Conservation (phyloP, 2,113 vertebrate genomes). For the Apistogramma diplotaenia region DNA sequence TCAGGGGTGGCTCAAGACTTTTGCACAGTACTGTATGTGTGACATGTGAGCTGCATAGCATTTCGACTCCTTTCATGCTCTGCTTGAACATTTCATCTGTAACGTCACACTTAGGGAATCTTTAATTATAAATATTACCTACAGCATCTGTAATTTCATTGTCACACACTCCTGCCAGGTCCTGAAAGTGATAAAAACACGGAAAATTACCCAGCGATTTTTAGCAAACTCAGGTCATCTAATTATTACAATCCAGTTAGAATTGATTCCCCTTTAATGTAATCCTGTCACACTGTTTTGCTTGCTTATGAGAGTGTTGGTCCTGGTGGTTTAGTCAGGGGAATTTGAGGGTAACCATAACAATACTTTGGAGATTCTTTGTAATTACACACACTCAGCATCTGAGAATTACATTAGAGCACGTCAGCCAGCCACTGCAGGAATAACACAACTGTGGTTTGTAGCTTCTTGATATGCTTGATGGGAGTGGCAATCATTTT, state of each 20-base stretch:
- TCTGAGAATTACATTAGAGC: not conserved
- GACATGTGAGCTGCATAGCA: not conserved
- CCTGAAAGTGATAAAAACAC: constrained; percentile 25
- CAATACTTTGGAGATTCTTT: constrained; percentile 16
- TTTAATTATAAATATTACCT: constrained; percentile 6
- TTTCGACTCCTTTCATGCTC: not conserved
- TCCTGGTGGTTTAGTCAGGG: constrained; percentile 7
- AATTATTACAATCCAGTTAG: constrained; percentile 39
- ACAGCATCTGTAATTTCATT: constrained; percentile 9
- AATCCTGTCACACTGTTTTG: constrained; percentile 12
- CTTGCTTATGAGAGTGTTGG: constrained; percentile 5
- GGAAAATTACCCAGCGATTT: constrained; percentile 25
- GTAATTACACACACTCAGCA: constrained; percentile 21
- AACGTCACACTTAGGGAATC: not conserved
- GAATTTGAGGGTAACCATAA: constrained; percentile 18
- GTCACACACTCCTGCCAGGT: not conserved
- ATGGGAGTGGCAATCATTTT: not conserved
- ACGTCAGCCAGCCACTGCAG: not conserved
- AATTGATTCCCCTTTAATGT: constrained; percentile 47
- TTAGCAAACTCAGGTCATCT: constrained; percentile 45
- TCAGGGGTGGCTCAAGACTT: not conserved
- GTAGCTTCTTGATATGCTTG: not conserved
- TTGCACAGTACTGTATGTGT: not conserved
- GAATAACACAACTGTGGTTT: not conserved
- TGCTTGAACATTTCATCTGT: not conserved